Conservation (phyloP, 2,797 vertebrate genomes). For the Falco peregrinus region DNA sequence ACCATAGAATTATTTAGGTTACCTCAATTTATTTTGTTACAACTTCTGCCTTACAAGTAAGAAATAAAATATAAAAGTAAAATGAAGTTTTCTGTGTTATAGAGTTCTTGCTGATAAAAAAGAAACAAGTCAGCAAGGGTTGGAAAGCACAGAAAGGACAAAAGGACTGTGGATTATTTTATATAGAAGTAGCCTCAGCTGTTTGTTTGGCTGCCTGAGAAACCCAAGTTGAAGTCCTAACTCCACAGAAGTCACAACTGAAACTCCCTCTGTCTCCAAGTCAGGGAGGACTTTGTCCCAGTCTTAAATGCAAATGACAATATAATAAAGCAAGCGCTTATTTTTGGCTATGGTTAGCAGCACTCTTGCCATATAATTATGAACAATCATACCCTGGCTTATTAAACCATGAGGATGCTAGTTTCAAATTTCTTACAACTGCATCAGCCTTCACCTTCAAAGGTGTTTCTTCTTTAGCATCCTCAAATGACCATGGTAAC, state of each 20-base stretch:
- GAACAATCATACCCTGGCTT: background rate
- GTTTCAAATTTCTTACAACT: background rate
- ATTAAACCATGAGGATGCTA: background rate
- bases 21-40: background rate
- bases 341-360: background rate
- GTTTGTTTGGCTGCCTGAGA: background rate
- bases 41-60: background rate
- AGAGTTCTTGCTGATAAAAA: background rate
- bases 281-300: background rate
- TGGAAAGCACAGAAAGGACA: background rate
- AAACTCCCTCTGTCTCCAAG: background rate
- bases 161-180: background rate
- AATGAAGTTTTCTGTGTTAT: background rate
- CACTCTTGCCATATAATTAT: background rate
- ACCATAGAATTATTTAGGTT: too few relatives aligned
- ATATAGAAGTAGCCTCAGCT: background rate
- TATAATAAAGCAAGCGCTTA: background rate
- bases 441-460: background rate
- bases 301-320: background rate
- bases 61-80: background rate
- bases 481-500: background rate
- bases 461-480: background rate
- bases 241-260: background rate
- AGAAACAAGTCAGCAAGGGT: background rate
- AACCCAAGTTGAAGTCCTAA: background rate